These are phyloP conservation scores for Halichoerus grypus DNA, from an alignment of 2,113 vertebrate species.

Conservation along the genomic window DNA sequence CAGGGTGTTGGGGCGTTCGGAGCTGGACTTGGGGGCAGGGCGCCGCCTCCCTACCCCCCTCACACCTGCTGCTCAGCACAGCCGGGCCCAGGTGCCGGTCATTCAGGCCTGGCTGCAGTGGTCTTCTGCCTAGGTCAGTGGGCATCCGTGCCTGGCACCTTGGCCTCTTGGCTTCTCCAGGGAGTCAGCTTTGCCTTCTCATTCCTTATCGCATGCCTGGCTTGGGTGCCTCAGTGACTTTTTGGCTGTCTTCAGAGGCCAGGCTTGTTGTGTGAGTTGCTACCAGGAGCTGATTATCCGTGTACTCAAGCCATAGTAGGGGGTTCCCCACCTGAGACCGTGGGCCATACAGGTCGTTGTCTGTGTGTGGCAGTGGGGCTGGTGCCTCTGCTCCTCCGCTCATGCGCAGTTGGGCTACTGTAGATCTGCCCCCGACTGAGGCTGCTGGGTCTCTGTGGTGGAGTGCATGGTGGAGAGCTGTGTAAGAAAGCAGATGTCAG, in stretches of 20 bases:
- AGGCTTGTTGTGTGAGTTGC: background rate
- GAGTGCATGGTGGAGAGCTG: background rate
- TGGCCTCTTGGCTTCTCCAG: background rate
- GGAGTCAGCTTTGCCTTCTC: background rate
- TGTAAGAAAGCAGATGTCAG: background rate
- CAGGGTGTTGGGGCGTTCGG: background rate
- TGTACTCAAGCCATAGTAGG: background rate
- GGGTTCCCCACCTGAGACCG: fast-evolving
- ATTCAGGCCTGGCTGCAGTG: background rate
- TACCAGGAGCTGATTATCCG: background rate
- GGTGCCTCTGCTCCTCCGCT: background rate
- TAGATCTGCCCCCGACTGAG: fast-evolving
- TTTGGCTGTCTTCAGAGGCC: background rate
- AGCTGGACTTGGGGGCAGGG: too few species aligned
- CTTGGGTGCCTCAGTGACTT: background rate
- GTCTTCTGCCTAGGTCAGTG: background rate
- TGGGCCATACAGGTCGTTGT: fast-evolving
- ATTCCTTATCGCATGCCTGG: fast-evolving
- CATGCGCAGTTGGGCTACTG: background rate
- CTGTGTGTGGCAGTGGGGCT: too few species aligned
- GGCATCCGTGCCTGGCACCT: background rate
- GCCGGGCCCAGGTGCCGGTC: background rate
- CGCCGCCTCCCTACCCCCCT: background rate
- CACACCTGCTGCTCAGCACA: too few species aligned
- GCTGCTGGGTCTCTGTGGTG: background rate